Evolutionary conservation across 2,888 invertebrate genomes (phyloP), one percentile per base, ranked within the genome.

Genomic region (Dermolepida albohirtum): DNA sequence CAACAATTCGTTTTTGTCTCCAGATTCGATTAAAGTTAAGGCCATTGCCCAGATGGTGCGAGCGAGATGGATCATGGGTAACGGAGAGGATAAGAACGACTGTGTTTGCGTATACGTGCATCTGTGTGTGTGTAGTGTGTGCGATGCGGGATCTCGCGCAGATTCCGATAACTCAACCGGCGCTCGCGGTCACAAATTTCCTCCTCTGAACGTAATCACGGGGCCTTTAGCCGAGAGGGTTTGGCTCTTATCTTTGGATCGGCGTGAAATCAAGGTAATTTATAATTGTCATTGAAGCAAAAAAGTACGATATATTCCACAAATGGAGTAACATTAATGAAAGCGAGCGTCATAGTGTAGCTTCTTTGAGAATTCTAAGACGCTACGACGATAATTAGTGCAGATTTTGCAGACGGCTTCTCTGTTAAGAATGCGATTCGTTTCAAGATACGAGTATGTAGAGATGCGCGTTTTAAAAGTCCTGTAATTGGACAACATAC

Each of bases 1-100:
- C 72, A 76, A 75, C 76, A 76, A 75, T 76, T 72, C 74, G 76
- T 76, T 77, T 76, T 76, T 77, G 75, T 77, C 76, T 77, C 75
- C 74, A 71, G 75, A 76, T 76, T 74, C 75, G 76, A 76, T 76
- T 77, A 74, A 76, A 75, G 72, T 74, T 74, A 71, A 76, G 77
- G 77, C 77, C 76, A 75, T 72, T 77, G 77, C 75, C 76, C 76
- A 76, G 71, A 76, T 59, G 59, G 59, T 59, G 59, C 59, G 27
- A 59, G 59, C 59, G 59, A 59, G 59, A 59, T 14, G 59, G 74
- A 75, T 70, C 74, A 66, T 14, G 43, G 44, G 59, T 29, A 44
- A 59, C 59, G 44, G 47, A 59, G 59, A 59, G 59, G 59, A 44
- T 59, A 59, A 59, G 59, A 47, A 44, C 55, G 22, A 41, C 6